These are phyloP conservation scores for Mustela lutreola DNA, from an alignment of 2,113 vertebrate species.

Conservation along the genomic window DNA sequence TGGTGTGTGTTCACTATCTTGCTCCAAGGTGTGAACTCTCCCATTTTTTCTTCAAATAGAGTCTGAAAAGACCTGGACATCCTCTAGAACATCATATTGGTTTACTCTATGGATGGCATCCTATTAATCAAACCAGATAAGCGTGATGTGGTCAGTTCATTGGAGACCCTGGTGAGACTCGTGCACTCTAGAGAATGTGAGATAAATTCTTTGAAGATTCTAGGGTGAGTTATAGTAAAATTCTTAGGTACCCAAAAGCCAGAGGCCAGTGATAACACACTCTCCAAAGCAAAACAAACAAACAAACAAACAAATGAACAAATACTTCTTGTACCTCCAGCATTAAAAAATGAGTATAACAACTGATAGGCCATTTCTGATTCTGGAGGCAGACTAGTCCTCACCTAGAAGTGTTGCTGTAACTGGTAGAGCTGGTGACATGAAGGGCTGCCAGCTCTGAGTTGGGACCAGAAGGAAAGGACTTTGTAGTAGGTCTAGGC, in stretches of 20 bases:
- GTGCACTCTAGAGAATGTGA: not conserved
- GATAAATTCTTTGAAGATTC: not conserved
- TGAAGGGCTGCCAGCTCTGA: not conserved
- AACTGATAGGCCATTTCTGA: not conserved
- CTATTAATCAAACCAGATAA: not conserved
- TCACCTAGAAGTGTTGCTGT: not conserved
- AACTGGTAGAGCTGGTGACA: not conserved
- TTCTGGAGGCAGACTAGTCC: not conserved
- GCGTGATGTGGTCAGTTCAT: not conserved
- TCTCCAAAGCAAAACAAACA: not conserved
- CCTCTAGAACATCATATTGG: not conserved
- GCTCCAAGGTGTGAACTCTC: not conserved
- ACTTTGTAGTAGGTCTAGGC: not conserved
- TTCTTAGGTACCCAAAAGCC: not conserved
- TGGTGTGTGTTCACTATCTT: not conserved
- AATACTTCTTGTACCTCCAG: not conserved
- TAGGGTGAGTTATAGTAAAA: not conserved
- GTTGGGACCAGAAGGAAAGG: not conserved
- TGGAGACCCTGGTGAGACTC: not conserved
- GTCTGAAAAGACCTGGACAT: not conserved
- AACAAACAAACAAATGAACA: not conserved
- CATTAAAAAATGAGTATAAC: not conserved
- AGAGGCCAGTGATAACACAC: not conserved
- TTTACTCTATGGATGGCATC: not conserved
- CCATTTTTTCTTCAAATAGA: not conserved